Evolutionary conservation across 1,140 invertebrate genomes (phyloP).

Genomic region (Lamellibrachia luymesi): DNA sequence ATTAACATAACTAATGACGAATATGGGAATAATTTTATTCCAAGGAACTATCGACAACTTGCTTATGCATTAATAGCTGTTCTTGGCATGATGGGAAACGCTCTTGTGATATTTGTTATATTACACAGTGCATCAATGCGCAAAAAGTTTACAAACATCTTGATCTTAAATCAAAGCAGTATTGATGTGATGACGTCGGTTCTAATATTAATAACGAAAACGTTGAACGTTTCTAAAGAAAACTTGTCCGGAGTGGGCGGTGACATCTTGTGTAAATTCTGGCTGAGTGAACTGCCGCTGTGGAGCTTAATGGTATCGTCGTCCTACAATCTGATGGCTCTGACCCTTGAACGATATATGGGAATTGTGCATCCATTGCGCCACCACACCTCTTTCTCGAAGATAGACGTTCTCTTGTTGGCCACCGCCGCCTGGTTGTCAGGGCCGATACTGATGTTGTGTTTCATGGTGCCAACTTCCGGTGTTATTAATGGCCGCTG

Average conservation of each 20-base stretch:
- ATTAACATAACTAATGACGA: background rate
- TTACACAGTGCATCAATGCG: conserved; percentile 10
- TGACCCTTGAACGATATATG: conserved; percentile 27
- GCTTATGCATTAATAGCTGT: background rate
- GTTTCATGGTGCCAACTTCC: conserved; percentile 12
- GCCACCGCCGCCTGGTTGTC: conserved; percentile 9
- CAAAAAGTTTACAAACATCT: conserved; percentile 9
- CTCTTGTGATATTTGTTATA: conserved; percentile 14
- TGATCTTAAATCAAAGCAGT: conserved; percentile 17
- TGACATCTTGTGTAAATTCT: conserved; percentile 12
- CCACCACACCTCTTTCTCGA: conserved; percentile 20
- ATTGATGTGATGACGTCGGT: conserved; percentile 19
- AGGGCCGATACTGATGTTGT: conserved; percentile 8
- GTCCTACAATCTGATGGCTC: conserved; percentile 16
- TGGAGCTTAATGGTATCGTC: conserved; percentile 24
- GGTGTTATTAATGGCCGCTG: conserved; percentile 17
- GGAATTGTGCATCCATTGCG: conserved; percentile 26
- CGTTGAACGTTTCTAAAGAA: conserved; percentile 1
- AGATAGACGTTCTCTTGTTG: background rate
- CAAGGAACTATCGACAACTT: background rate
- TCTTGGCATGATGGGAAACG: conserved; percentile 16
- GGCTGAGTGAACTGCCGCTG: conserved; percentile 19
- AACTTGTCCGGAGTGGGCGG: background rate
- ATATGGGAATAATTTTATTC: background rate
- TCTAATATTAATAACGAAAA: conserved; percentile 20